Evolutionary conservation across 2,888 invertebrate species (phyloP).

Genomic region (Fragum sueziense): DNA sequence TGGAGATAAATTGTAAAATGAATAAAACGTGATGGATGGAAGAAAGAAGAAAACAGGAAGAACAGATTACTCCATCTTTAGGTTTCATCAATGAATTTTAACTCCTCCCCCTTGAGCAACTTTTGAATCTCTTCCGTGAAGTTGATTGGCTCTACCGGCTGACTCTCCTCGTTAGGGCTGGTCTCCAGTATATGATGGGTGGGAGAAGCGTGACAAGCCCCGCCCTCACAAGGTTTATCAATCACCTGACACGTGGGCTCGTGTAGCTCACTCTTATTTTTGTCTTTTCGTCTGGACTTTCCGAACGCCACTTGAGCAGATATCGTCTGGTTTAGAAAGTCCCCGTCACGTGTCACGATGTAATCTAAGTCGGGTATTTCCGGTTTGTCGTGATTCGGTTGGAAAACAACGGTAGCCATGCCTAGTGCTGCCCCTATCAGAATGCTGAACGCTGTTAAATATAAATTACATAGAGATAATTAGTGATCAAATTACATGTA

Average conservation of each 20-base stretch:
- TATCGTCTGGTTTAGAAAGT: constrained; percentile 45
- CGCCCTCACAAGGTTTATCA: constrained; percentile 7
- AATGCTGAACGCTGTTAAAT: constrained; percentile 53
- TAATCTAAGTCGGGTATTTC: constrained; percentile 49
- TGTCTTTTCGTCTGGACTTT: constrained; percentile 26
- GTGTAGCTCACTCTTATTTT: constrained; percentile 18
- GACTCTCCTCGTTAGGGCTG: constrained; percentile 11
- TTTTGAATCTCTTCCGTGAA: constrained; percentile 59
- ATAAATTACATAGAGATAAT: no score
- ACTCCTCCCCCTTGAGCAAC: constrained; percentile 51
- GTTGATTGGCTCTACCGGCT: constrained; percentile 44
- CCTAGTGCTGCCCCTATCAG: constrained; percentile 57
- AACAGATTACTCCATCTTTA: no score
- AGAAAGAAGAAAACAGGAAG: neutral
- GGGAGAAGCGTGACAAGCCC: constrained; percentile 14
- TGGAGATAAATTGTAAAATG: neutral
- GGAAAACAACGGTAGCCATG: constrained; percentile 60
- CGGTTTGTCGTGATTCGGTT: constrained; percentile 47
- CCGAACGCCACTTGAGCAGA: constrained; percentile 41
- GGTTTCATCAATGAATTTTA: constrained; percentile 58
- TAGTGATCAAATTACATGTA: no score
- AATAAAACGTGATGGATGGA: neutral
- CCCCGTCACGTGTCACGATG: constrained; percentile 43
- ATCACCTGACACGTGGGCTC: constrained; percentile 8
- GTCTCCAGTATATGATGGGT: neutral